A percentile compares a stretch with the other conserved stretches of the same genome.
Evolutionary conservation across 2,888 invertebrate species (phyloP).

Genomic region (Mesochorus sp.): DNA sequence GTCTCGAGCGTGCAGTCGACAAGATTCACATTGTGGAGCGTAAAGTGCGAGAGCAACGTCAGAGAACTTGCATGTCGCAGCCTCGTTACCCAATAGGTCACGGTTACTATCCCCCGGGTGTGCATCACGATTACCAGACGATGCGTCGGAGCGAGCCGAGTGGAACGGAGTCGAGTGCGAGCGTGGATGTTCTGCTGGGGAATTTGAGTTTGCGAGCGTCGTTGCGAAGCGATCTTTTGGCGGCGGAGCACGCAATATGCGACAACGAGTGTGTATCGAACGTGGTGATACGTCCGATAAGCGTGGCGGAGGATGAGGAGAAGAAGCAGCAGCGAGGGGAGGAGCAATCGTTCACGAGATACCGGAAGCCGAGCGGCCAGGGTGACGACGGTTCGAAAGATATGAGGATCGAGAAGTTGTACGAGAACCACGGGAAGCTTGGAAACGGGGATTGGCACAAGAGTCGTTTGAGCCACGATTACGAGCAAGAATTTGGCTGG

Average conservation of each 20-base stretch:
- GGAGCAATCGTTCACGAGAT: not conserved
- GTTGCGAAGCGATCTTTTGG: conserved; percentile 72
- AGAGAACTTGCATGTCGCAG: conserved; percentile 70
- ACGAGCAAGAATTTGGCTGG: conserved; percentile 69
- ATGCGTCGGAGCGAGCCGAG: conserved; percentile 72
- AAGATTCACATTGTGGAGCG: conserved; percentile 78
- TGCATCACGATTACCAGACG: conserved; percentile 56
- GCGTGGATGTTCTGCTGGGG: conserved; percentile 76
- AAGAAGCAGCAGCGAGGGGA: too few relatives aligned
- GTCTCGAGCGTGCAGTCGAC: conserved; percentile 76
- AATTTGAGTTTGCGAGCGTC: conserved; percentile 77
- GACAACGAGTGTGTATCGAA: conserved; percentile 70
- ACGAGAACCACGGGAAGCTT: not conserved
- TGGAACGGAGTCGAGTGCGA: conserved; percentile 76
- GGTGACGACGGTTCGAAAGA: conserved; percentile 50
- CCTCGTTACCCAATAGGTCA: conserved; percentile 68
- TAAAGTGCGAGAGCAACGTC: conserved; percentile 68
- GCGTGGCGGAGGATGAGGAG: conserved; percentile 20
- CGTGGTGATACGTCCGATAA: conserved; percentile 40
- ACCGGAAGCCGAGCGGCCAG: too few relatives aligned
- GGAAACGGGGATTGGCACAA: conserved; percentile 56
- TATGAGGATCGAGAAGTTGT: too few relatives aligned
- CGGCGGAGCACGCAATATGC: conserved; percentile 71
- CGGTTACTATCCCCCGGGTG: conserved; percentile 65
- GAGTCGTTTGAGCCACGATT: conserved; percentile 69